These are phyloP conservation scores for Drosophila helvetica DNA, from an alignment of 2,888 invertebrate species.

Conservation along the genomic window DNA sequence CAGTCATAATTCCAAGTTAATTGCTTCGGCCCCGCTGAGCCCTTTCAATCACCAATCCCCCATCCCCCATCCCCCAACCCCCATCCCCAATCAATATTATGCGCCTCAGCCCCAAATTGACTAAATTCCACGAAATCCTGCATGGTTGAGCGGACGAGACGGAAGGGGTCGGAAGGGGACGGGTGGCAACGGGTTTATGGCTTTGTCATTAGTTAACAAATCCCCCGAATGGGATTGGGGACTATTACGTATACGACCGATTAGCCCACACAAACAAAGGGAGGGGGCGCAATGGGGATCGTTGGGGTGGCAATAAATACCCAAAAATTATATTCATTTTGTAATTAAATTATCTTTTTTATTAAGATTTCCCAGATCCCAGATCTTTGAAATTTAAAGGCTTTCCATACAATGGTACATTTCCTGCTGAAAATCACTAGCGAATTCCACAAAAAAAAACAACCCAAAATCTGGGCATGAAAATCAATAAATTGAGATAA, in stretches of 20 bases:
- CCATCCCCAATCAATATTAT: conserved; percentile 48
- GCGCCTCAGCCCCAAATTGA: conserved; percentile 10
- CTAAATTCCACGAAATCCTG: conserved; percentile 1
- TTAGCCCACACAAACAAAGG: conserved; percentile 28
- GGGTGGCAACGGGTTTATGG: not conserved
- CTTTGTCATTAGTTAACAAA: conserved; percentile 61
- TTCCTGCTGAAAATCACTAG: too few relatives aligned
- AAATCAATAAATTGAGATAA: conserved; percentile 65
- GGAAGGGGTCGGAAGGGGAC: not conserved
- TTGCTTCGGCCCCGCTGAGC: conserved; percentile 55
- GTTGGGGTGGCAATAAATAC: too few relatives aligned
- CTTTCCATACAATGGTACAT: too few relatives aligned
- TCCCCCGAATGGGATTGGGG: conserved; percentile 62
- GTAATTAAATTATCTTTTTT: too few relatives aligned
- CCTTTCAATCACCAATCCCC: conserved; percentile 41
- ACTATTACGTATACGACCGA: conserved; percentile 53
- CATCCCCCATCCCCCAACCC: conserved; percentile 56
- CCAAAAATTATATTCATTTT: too few relatives aligned
- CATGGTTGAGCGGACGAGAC: not conserved
- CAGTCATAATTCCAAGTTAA: conserved; percentile 61
- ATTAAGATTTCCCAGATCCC: too few relatives aligned
- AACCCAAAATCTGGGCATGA: not conserved
- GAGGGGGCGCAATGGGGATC: not conserved
- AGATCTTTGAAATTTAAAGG: too few relatives aligned
- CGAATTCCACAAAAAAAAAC: not conserved